A percentile compares a stretch with the other conserved stretches of the same genome.
phyloP scores from a whole-genome alignment of 2,888 invertebrate genomes.

The Lithophane semibrunnea region DNA sequence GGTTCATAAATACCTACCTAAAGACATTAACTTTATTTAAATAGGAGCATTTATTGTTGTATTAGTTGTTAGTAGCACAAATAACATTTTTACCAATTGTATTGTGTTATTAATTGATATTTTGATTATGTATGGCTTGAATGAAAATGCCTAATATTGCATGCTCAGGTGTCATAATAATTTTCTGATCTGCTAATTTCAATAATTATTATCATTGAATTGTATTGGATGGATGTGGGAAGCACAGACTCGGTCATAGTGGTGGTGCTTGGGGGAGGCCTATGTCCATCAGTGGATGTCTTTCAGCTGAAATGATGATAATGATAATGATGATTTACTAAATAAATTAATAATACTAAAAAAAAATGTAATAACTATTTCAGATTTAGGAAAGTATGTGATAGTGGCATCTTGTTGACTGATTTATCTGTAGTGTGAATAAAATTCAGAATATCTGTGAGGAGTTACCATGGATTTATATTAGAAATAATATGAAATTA shows the following conservation, averaged over 20 bases:
- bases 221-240: slow-evolving; percentile 17
- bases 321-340: no score
- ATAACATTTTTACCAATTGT: slow-evolving; percentile 23
- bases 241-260: no score
- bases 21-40: slow-evolving; percentile 46
- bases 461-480: slow-evolving; percentile 70
- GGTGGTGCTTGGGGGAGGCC: no score
- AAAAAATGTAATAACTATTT: slow-evolving; percentile 40
- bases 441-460: slow-evolving; percentile 78
- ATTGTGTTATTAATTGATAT: slow-evolving; percentile 22
- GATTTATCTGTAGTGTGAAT: slow-evolving; percentile 77
- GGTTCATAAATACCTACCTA: slow-evolving; percentile 26
- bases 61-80: slow-evolving; percentile 48
- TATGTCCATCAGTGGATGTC: no score
- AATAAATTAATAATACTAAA: slow-evolving; percentile 28
- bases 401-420: slow-evolving; percentile 80
- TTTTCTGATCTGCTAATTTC: slow-evolving; percentile 16
- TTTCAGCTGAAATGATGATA: no score
- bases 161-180: slow-evolving; percentile 60
- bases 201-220: slow-evolving; percentile 14
- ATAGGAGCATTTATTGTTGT: slow-evolving; percentile 63
- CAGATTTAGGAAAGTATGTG: slow-evolving; percentile 73
- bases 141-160: slow-evolving; percentile 38
- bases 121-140: slow-evolving; percentile 27
- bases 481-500: slow-evolving; percentile 56